Base-by-base conservation (phyloP, 2,888 invertebrate species). In the Criorhina ranunculi region DNA sequence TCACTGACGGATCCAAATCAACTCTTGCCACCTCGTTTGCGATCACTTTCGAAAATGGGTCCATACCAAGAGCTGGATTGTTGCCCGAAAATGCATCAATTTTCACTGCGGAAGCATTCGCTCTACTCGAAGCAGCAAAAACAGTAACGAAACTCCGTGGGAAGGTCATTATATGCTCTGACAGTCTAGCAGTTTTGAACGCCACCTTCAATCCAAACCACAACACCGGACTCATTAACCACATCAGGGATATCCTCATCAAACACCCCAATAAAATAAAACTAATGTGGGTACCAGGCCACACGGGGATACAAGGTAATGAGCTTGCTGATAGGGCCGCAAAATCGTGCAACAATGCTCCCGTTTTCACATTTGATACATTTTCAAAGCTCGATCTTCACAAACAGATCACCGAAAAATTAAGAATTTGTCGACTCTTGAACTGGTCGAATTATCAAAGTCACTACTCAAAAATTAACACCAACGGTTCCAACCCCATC, bases 71-170 rank as follows among this genome's bases (percentile, higher is more conserved):
- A 0, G 9, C 9, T 9, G 35, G 35, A 1, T 1, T 35, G 2
- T 9, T 35, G 9, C 0, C 0, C 3, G 9, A 24, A 4, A 3
- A 24, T 4, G 12, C 53, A 7, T 49, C 0, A 5, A 24, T 12
- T 15, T 53, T 33, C 17, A 62, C 62, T 46, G 29, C 55, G 2
- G 55, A 55, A 35, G 55, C 55, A 11, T 24, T 42, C 12, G 53
- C 33, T 1, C 0, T 53, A 31, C 12, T 31, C 31, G 31, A 31
- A 31, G 53, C 33, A 12, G 31, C 53, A 5, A 53, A 53, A 53
- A 5, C 9, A 8, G n/a, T 7, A 1, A 12, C 15, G 7, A 31
- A 53, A 31, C 31, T 12, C 1, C n/a, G 17, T 17, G 1, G 46
- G 0, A 11, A 46, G 7, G 8, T 9, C 2, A 2, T 35, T 9